phyloP scores from a whole-genome alignment of 2,113 vertebrate species.

The Muntiacus reevesi region DNA sequence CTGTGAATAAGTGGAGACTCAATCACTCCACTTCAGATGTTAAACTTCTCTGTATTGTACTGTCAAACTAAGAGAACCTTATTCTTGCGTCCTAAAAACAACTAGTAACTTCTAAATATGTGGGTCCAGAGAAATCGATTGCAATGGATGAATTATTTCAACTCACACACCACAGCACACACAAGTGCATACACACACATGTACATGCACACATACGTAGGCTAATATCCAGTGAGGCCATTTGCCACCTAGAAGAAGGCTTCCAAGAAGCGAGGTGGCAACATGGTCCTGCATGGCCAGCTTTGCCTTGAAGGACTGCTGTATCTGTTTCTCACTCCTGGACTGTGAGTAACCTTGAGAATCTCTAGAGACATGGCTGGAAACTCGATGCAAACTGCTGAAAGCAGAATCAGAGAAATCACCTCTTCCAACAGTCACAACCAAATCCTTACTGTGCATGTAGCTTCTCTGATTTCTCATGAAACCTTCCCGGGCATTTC shows the following conservation, averaged over 20 bases:
- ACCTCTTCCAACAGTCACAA: slow-evolving; percentile 20
- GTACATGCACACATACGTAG: accelerated
- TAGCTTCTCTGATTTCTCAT: slow-evolving; percentile 71
- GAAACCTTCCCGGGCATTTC: slow-evolving; percentile 55
- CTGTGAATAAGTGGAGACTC: background rate
- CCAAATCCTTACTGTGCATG: slow-evolving; percentile 57
- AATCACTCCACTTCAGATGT: background rate
- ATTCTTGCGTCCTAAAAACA: background rate
- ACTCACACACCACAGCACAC: background rate
- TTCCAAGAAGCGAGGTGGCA: background rate
- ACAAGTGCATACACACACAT: background rate
- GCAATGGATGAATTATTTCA: background rate
- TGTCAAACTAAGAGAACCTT: background rate
- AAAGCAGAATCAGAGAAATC: background rate
- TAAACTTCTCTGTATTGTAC: background rate
- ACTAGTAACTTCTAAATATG: background rate
- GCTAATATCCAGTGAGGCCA: background rate
- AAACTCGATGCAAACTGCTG: background rate
- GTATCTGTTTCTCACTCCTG: background rate
- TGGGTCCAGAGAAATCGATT: background rate
- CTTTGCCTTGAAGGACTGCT: slow-evolving; percentile 64
- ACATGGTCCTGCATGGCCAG: background rate
- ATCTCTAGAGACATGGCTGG: background rate
- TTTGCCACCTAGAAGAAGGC: background rate
- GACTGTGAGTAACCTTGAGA: background rate